Base-by-base conservation (phyloP, 2,113 vertebrate species). In the Nerophis ophidion region DNA sequence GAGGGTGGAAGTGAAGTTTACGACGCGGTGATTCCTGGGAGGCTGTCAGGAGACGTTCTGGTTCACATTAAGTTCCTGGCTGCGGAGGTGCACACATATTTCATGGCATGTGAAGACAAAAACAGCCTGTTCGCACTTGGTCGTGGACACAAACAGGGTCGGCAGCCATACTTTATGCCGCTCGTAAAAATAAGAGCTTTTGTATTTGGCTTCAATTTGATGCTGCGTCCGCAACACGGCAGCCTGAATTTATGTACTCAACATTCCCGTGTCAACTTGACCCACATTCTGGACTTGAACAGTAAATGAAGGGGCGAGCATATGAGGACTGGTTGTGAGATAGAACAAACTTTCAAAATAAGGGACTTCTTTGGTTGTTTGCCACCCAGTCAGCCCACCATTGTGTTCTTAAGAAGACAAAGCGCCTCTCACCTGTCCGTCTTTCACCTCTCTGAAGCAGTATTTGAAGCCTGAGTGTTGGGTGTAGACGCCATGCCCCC, bases 401-500 rank as follows among this genome's bases (percentile, higher is more conserved):
- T 33, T 11, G 3, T 16, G 10, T 17, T 12, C 38, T 40, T 40
- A 40, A 40, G 10, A 40, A 40, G n/a, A 50, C 49, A 8, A 7
- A 8, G 1, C 9, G 6, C 5, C 42, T 5, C 89, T 89, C 83
- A 96, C 94, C 91, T 94, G 91, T 55, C 91, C 78, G 1, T 90
- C 87, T 7, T 79, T 89, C 46, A 95, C 88, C 61, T 92, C 91
- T 59, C 89, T 89, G 82, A 94, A 96, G 75, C 94, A 96, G 84
- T 94, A 95, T 60, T 92, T 93, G 58, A 92, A 95, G 13, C 90
- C 88, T 0, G 92, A 90, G n/a, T 81, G 71, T 26, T 92, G 92
- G 0, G 79, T 85, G 81, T 89, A 91, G 3, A 85, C 63, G 0
- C 89, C 84, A 36, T 76, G 87, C 0, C 88, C 88, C 0, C 83